A percentile compares a stretch with the other conserved stretches of the same genome.
phyloP scores from a whole-genome alignment of 1,140 invertebrate species.

The Vanessa tameamea region DNA sequence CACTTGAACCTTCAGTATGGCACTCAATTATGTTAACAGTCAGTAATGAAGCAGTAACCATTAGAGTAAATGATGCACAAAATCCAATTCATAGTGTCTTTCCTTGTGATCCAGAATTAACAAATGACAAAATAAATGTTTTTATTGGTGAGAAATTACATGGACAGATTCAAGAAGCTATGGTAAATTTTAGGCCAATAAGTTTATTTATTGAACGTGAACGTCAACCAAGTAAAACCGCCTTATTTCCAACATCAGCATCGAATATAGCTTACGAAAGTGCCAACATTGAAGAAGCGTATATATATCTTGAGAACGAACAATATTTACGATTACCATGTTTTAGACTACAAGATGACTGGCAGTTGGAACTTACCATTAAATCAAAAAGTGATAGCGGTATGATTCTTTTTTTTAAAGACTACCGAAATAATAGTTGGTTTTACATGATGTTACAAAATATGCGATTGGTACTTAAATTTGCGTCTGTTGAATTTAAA shows the following conservation, averaged over 20 bases:
- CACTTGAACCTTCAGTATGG: slow-evolving; percentile 58
- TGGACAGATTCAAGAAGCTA: slow-evolving; percentile 68
- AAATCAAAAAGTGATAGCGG: slow-evolving; percentile 58
- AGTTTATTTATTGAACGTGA: slow-evolving; percentile 48
- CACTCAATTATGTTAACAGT: slow-evolving; percentile 61
- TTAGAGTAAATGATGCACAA: slow-evolving; percentile 60
- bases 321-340: slow-evolving; percentile 66
- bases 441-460: slow-evolving; percentile 60
- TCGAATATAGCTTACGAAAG: slow-evolving; percentile 67
- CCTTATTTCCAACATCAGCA: slow-evolving; percentile 51
- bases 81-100: slow-evolving; percentile 50
- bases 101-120: slow-evolving; percentile 63
- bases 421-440: slow-evolving; percentile 48
- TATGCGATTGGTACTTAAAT: slow-evolving; percentile 60
- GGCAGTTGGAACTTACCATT: slow-evolving; percentile 64
- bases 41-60: slow-evolving; percentile 54
- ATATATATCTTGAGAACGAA: slow-evolving; percentile 52
- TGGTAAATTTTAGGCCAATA: slow-evolving; percentile 68
- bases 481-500: slow-evolving; percentile 46
- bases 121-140: slow-evolving; percentile 55
- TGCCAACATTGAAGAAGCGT: slow-evolving; percentile 61
- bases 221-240: slow-evolving; percentile 28
- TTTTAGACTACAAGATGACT: slow-evolving; percentile 56
- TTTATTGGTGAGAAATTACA: slow-evolving; percentile 63
- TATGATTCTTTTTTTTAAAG: slow-evolving; percentile 57